Base-by-base conservation (phyloP, 2,888 invertebrate species). In the Catotricha subobsoleta region DNA sequence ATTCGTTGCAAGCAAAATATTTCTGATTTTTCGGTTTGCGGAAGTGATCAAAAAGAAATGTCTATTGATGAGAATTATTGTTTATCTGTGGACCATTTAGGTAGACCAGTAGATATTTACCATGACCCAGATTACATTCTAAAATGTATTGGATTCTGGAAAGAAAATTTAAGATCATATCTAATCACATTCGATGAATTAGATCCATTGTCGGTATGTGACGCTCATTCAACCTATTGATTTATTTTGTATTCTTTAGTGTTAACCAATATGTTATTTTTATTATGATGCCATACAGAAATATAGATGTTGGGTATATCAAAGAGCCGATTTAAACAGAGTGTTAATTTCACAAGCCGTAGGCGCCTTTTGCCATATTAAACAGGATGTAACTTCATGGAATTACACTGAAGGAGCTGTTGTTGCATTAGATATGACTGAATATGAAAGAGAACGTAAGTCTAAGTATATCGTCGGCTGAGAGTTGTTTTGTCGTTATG, bases 281-380 rank as follows among this genome's bases (percentile, higher is more conserved):
- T 12, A 15, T 33, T 30, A 15, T 18, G 4, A 12, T 12, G 5
- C 3, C 4, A 6, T 21, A 2, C 21, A 34, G 34, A 87, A 81
- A 58, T 97, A 92, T 59, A 76, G 94, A 52, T 97, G 95, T 59
- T 97, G 95, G 95, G 92, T 94, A 31, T 95, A 94, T 62, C 94
- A 95, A 60, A 71, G 95, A 53, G 80, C 90, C 37, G 94, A 94
- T 70, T 71, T 94, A 49, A 92, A 92, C 55, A 67, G 78, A 58
- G 78, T 95, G 52, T 66, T 78, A 12, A 75, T 80, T 74, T 83
- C 83, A 1, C 74, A 82, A 61, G 84, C 92, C 1, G 75, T 91
- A 41, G 92, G 94, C 4, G 84, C 94, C 1, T 88, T 80, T 52
- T 97, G 95, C 56, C 80, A 84, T 54, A 65, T 88, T 16, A 76